Conservation (phyloP, 2,113 vertebrate species). For the Ceyx cyanopectus region DNA sequence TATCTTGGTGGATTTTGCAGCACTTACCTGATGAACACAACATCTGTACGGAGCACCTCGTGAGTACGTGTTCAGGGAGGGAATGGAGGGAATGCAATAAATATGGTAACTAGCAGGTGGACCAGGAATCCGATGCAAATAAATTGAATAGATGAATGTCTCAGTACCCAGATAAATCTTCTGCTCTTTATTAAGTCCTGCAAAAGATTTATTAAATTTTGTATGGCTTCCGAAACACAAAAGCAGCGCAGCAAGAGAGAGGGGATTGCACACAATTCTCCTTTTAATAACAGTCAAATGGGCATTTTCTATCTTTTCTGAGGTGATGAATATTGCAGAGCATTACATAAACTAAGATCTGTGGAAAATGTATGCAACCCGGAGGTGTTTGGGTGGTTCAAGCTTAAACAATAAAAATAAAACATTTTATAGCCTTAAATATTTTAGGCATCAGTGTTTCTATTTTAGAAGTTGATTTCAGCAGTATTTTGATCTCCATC, state of each 20-base stretch:
- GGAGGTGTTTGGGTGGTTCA: background rate
- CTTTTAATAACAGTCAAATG: conserved; percentile 71
- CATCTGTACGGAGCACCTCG: background rate
- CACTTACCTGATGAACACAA: background rate
- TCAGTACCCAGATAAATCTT: conserved; percentile 76
- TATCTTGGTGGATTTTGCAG: background rate
- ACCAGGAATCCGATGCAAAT: conserved; percentile 63
- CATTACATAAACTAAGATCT: conserved; percentile 52
- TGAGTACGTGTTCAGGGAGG: conserved; percentile 34
- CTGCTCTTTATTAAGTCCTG: conserved; percentile 73
- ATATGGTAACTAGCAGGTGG: conserved; percentile 57
- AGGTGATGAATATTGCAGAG: conserved; percentile 39
- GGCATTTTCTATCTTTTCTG: conserved; percentile 59
- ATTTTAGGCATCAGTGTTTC: background rate
- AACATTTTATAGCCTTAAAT: background rate
- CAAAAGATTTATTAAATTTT: conserved; percentile 77
- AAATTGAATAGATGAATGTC: conserved; percentile 72
- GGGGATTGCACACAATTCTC: conserved; percentile 61
- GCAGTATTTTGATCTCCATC: background rate
- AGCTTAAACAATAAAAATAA: background rate
- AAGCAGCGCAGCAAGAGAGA: conserved; percentile 62
- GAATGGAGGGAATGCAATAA: conserved; percentile 48
- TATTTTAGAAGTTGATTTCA: background rate
- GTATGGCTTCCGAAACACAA: conserved; percentile 66
- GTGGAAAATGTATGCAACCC: background rate